A percentile compares a stretch with the other conserved stretches of the same genome.
Conservation (phyloP, 2,888 invertebrate species). For the Oligia latruncula region DNA sequence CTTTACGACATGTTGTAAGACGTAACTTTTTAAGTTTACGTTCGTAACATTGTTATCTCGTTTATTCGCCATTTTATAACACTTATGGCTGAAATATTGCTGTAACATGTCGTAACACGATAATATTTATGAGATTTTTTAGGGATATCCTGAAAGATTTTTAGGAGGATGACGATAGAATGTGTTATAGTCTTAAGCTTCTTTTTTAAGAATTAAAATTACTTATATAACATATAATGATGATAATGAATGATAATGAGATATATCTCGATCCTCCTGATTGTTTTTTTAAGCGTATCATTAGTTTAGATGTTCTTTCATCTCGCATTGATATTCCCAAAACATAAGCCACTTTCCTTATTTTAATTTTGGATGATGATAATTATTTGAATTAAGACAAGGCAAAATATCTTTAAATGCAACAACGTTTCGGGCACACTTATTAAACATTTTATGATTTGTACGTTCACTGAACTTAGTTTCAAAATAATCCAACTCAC, state of each 20-base stretch:
- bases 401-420: background rate
- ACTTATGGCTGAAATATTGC: conserved; percentile 35
- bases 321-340: background rate
- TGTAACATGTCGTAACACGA: conserved; percentile 43
- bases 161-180: background rate
- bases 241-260: background rate
- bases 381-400: background rate
- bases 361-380: too few relatives aligned
- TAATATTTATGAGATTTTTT: conserved; percentile 42
- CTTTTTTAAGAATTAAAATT: background rate
- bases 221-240: too few relatives aligned
- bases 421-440: background rate
- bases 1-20: conserved; percentile 58
- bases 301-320: background rate
- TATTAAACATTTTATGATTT: background rate
- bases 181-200: background rate
- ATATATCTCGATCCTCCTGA: background rate
- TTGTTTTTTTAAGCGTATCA: background rate
- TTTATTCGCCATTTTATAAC: conserved; percentile 59
- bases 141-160: background rate
- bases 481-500: conserved; percentile 1
- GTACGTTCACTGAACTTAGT: conserved; percentile 12
- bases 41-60: conserved; percentile 66
- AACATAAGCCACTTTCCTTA: background rate
- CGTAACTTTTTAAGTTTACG: conserved; percentile 62